These are phyloP conservation scores for Zapornia atra DNA, from an alignment of 2,113 vertebrate genomes.

Conservation along the genomic window DNA sequence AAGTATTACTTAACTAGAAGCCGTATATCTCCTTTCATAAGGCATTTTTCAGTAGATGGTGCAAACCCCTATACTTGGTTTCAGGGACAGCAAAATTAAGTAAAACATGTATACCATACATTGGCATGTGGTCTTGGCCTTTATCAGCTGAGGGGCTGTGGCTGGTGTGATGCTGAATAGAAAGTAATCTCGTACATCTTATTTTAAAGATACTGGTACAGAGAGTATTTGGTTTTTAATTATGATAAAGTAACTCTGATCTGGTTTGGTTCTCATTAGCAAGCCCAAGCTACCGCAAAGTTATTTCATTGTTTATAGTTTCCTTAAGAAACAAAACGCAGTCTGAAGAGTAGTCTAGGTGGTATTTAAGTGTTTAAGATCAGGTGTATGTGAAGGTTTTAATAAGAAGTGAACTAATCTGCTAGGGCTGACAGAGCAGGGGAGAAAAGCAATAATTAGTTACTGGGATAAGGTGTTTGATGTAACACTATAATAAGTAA, in stretches of 20 bases:
- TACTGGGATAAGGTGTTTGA: neutral
- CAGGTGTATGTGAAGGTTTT: neutral
- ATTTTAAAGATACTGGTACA: conserved; percentile 1
- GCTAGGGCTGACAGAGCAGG: neutral
- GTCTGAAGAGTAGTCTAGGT: neutral
- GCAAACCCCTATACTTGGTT: neutral
- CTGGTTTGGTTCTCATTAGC: conserved; percentile 21
- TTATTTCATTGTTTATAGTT: neutral
- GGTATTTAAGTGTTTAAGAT: neutral
- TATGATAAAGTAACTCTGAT: neutral
- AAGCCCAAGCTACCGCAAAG: neutral
- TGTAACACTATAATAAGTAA: neutral
- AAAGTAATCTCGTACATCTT: neutral
- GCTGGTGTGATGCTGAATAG: neutral
- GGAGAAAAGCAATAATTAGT: neutral
- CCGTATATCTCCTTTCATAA: neutral
- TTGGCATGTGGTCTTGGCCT: neutral
- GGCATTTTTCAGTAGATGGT: neutral
- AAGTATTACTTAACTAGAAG: neutral
- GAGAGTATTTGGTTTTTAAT: neutral
- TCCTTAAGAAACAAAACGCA: neutral
- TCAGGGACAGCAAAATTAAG: neutral
- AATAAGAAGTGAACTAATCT: neutral
- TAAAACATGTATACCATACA: neutral
- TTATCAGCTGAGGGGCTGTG: neutral